Conservation (phyloP, 2,113 vertebrate genomes). For the Eubucco bourcierii region DNA sequence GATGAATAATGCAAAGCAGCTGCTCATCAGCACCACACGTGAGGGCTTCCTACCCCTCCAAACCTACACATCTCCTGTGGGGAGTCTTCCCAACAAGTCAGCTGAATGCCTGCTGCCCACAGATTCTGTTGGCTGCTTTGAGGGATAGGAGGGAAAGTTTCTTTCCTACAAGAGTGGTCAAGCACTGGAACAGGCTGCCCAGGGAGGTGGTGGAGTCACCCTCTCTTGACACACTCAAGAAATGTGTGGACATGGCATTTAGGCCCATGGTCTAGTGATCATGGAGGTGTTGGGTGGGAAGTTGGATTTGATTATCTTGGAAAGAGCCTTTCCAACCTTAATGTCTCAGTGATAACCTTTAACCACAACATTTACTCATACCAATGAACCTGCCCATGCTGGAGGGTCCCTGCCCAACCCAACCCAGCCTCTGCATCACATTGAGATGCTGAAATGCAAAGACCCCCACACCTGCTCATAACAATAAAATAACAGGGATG, state of each 20-base stretch:
- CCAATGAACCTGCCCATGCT: not conserved
- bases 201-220: no score
- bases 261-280: no score
- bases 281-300: no score
- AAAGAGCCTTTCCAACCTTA: no score
- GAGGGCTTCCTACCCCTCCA: not conserved
- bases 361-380: not conserved
- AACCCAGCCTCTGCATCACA: rapidly evolving
- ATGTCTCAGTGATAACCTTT: not conserved
- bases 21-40: not conserved
- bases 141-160: not conserved
- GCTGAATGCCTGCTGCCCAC: not conserved
- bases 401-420: not conserved
- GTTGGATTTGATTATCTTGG: no score
- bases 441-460: not conserved
- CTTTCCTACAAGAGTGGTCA: no score
- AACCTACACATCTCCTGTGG: not conserved
- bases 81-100: not conserved
- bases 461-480: rapidly evolving
- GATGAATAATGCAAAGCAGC: constrained; percentile 45
- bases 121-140: not conserved
- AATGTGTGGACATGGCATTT: no score
- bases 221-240: no score
- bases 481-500: rapidly evolving
- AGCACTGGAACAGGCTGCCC: no score